Conservation (phyloP, 2,888 invertebrate genomes). For the Epirrhoe tristata region DNA sequence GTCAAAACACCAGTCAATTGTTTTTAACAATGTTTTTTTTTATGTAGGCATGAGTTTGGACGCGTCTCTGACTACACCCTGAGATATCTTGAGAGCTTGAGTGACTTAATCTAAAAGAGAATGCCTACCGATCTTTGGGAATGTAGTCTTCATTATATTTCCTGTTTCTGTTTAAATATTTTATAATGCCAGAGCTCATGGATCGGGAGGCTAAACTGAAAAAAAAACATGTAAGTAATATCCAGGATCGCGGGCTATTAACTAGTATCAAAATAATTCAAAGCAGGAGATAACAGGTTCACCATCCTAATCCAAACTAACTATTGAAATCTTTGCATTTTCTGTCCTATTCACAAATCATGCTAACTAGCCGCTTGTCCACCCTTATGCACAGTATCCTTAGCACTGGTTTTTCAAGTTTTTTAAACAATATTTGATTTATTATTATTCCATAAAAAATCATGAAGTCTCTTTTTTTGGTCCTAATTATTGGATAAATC, state of each 20-base stretch:
- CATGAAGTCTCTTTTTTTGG: neutral
- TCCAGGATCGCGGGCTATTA: neutral
- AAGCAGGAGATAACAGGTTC: neutral
- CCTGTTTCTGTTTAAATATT: too few species aligned
- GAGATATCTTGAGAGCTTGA: too few species aligned
- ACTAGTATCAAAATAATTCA: constrained; percentile 1
- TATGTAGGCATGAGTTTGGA: neutral
- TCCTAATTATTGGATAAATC: neutral
- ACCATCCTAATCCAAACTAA: constrained; percentile 1
- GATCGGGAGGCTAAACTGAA: neutral
- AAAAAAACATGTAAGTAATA: neutral
- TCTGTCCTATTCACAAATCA: constrained; percentile 55
- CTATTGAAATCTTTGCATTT: constrained; percentile 23
- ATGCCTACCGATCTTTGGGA: too few species aligned
- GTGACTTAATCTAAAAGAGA: too few species aligned
- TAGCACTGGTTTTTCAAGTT: neutral
- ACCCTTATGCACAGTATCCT: constrained; percentile 29
- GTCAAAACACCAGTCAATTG: neutral
- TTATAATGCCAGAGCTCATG: too few species aligned
- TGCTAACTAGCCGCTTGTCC: constrained; percentile 68
- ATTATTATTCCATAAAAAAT: neutral
- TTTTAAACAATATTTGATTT: neutral
- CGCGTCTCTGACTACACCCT: too few species aligned
- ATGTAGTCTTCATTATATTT: too few species aligned
- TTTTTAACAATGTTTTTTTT: neutral